Percentiles rank a stretch among this genome's conserved stretches.
Evolutionary conservation across 2,113 vertebrate genomes (phyloP).

Genomic region (Cebus imitator): DNA sequence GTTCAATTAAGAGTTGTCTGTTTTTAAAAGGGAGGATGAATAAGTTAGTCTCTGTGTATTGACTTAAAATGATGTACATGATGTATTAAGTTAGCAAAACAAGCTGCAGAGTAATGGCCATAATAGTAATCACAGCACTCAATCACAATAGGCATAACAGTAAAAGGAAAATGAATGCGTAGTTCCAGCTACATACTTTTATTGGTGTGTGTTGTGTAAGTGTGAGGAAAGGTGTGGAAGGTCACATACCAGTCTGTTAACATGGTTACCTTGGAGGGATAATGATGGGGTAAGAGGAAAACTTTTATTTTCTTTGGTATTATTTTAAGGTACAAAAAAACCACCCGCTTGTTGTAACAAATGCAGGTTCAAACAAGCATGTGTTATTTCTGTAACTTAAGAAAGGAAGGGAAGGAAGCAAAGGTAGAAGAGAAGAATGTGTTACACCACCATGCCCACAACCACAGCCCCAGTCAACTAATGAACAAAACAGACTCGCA

Average conservation of each 20-base stretch:
- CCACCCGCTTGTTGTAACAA: background rate
- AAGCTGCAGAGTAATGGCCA: background rate
- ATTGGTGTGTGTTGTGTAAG: background rate
- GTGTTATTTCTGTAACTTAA: background rate
- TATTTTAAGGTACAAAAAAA: slow-evolving; percentile 40
- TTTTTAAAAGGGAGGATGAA: background rate
- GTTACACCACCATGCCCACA: background rate
- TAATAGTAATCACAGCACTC: background rate
- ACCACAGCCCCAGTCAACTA: background rate
- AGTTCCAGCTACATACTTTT: background rate
- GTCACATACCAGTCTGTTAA: background rate
- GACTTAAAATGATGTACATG: background rate
- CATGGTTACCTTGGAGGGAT: background rate
- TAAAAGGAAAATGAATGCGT: background rate
- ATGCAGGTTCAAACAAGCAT: background rate
- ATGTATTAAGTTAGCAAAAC: background rate
- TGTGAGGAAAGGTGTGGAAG: background rate
- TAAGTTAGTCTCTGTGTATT: background rate
- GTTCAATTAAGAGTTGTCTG: background rate
- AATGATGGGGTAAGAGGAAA: background rate
- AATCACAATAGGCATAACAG: background rate
- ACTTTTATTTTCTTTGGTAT: slow-evolving; percentile 1
- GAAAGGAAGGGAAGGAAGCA: background rate
- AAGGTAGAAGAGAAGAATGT: background rate
- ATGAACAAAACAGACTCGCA: background rate